phyloP scores from a whole-genome alignment of 2,113 vertebrate species.

The Oophaga pumilio region DNA sequence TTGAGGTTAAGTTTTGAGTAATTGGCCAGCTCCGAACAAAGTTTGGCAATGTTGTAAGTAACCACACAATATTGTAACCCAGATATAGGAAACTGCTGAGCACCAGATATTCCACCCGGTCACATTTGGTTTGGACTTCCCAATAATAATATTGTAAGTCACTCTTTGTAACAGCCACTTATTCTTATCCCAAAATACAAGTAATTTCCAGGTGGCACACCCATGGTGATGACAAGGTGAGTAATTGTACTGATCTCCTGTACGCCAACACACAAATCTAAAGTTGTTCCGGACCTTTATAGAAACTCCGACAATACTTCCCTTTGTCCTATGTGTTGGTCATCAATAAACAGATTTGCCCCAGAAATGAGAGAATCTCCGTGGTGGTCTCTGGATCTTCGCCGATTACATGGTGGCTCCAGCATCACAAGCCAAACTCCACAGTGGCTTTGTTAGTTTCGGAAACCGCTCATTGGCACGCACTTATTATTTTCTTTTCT shows the following conservation, averaged over 20 bases:
- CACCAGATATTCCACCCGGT: background rate
- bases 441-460: slow-evolving; percentile 1
- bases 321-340: background rate
- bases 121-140: background rate
- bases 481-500: background rate
- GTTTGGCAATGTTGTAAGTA: slow-evolving; percentile 74
- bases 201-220: slow-evolving; percentile 27
- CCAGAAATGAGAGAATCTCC: background rate
- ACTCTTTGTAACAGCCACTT: background rate
- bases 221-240: slow-evolving; percentile 12
- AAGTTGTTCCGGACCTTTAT: background rate
- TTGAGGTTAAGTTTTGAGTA: slow-evolving; percentile 66
- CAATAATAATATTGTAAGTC: background rate
- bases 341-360: background rate
- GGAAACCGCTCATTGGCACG: background rate
- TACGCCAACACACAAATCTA: background rate
- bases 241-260: slow-evolving; percentile 16
- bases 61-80: background rate
- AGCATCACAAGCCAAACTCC: background rate
- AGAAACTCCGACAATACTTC: background rate
- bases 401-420: background rate
- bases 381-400: background rate
- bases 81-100: background rate
- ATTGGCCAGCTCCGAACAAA: slow-evolving; percentile 69
- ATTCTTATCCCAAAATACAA: slow-evolving; percentile 17